A percentile compares a stretch with the other conserved stretches of the same genome.
Evolutionary conservation across 2,888 invertebrate genomes (phyloP).

Genomic region (Megamerina dolium): DNA sequence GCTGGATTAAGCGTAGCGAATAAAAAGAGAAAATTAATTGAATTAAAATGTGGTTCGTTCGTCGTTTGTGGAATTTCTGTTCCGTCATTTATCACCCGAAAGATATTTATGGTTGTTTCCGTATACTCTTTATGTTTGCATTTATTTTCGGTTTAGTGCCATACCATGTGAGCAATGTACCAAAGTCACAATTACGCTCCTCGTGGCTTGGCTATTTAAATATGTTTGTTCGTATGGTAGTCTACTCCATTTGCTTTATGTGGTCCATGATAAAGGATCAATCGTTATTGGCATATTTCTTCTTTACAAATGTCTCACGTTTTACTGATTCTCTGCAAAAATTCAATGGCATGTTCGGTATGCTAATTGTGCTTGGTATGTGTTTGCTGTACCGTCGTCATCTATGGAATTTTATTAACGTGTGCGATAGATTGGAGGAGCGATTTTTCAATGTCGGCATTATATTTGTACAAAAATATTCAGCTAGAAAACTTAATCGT

Average conservation of each 20-base stretch:
- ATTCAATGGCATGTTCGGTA: constrained; percentile 32
- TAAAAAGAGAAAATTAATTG: too few relatives aligned
- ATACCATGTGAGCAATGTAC: constrained; percentile 19
- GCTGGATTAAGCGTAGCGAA: too few relatives aligned
- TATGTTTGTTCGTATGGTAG: constrained; percentile 23
- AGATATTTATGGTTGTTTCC: constrained; percentile 35
- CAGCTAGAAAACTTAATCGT: constrained; percentile 20
- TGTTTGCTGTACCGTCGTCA: constrained; percentile 21
- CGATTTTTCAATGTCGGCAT: constrained; percentile 30
- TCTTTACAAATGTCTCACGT: constrained; percentile 28
- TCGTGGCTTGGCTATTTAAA: constrained; percentile 25
- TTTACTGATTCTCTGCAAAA: constrained; percentile 34
- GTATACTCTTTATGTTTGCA: constrained; percentile 25
- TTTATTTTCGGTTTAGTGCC: constrained; percentile 33
- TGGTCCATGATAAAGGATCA: constrained; percentile 20
- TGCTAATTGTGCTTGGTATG: constrained; percentile 23
- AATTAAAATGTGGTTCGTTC: too few relatives aligned
- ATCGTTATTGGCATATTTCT: constrained; percentile 30
- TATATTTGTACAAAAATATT: constrained; percentile 23
- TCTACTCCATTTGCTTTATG: constrained; percentile 22
- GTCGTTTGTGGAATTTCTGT: too few relatives aligned
- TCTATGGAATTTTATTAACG: constrained; percentile 24
- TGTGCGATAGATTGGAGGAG: constrained; percentile 28
- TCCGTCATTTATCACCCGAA: constrained; percentile 23
- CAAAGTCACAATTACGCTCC: constrained; percentile 12